Evolutionary conservation across 2,113 vertebrate species (phyloP).

Genomic region (Sapajus apella): DNA sequence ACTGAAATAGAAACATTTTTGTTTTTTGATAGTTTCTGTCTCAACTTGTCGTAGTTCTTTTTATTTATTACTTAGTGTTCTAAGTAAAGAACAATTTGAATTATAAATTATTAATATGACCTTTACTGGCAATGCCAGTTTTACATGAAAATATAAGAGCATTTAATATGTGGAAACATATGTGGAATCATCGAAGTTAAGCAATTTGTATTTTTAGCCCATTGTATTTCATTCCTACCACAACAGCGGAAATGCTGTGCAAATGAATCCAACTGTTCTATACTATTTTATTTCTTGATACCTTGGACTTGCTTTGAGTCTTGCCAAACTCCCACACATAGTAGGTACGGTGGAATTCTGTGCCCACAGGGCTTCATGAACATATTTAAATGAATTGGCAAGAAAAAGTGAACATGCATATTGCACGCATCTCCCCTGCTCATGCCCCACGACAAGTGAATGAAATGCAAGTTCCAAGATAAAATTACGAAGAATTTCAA

Average conservation of each 20-base stretch:
- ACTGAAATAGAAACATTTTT: not conserved
- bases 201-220: not conserved
- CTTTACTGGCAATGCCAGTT: not conserved
- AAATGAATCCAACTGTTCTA: not conserved
- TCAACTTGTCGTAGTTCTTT: not conserved
- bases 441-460: not conserved
- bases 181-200: not conserved
- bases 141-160: not conserved
- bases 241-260: not conserved
- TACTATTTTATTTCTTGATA: not conserved
- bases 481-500: not conserved
- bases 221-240: not conserved
- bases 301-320: not conserved
- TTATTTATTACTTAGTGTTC: slow-evolving; percentile 9
- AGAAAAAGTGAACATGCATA: not conserved
- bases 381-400: not conserved
- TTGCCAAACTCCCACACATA: not conserved
- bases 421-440: not conserved
- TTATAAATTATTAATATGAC: not conserved
- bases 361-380: not conserved
- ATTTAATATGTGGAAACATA: not conserved
- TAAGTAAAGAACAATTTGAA: not conserved
- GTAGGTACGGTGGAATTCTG: not conserved
- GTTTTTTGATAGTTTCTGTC: not conserved
- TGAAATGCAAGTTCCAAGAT: not conserved